Percentiles rank a stretch among this genome's conserved stretches.
These are phyloP conservation scores for Littorina saxatilis DNA, from an alignment of 1,140 invertebrate species.

Conservation along the genomic window DNA sequence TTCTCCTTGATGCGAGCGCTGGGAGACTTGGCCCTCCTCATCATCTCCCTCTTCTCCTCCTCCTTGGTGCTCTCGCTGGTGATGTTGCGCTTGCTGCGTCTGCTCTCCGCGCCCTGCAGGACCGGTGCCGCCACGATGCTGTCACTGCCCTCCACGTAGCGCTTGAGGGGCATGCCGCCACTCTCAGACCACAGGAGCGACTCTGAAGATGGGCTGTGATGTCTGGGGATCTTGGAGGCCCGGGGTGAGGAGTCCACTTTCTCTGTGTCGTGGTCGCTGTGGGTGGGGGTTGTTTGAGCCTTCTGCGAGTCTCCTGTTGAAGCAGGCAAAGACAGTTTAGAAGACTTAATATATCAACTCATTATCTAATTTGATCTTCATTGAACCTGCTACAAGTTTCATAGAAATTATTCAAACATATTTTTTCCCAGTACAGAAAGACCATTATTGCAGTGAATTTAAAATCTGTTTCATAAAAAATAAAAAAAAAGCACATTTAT, in stretches of 20 bases:
- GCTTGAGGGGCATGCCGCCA: conserved; percentile 45
- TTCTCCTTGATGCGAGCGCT: conserved; percentile 71
- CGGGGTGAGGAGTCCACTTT: conserved; percentile 20
- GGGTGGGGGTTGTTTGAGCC: background rate
- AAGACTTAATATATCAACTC: no score
- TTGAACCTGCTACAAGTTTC: no score
- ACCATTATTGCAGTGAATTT: no score
- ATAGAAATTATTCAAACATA: no score
- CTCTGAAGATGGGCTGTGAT: conserved; percentile 42
- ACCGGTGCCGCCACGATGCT: conserved; percentile 36
- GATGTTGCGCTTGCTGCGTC: conserved; percentile 44
- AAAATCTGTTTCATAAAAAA: no score
- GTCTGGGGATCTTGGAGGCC: conserved; percentile 47
- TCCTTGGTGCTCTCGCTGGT: conserved; percentile 60
- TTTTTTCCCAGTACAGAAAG: no score
- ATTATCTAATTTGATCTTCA: no score
- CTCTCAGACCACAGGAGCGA: background rate
- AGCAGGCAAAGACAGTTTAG: background rate
- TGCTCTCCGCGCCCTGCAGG: conserved; percentile 26
- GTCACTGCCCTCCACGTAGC: conserved; percentile 68
- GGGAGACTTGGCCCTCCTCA: conserved; percentile 66
- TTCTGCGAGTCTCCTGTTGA: background rate
- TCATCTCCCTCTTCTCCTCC: conserved; percentile 60
- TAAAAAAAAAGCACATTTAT: no score
- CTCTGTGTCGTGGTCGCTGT: background rate